Conservation (phyloP, 2,113 vertebrate genomes). For the Pteruthius melanotis region DNA sequence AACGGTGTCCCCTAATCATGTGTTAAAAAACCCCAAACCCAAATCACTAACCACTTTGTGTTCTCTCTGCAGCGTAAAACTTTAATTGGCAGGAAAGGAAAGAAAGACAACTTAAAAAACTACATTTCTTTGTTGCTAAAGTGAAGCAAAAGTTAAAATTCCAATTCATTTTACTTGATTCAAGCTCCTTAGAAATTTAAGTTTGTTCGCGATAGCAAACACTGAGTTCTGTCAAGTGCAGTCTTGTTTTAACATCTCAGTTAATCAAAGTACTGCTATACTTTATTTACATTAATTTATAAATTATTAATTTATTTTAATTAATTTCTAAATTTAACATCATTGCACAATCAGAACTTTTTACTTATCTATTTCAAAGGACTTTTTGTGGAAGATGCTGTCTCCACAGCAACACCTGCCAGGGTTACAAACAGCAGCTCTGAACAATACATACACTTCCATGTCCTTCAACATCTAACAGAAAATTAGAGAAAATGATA, state of each 20-base stretch:
- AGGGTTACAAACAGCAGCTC: not conserved
- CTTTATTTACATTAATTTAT: not conserved
- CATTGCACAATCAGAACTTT: not conserved
- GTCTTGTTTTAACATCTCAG: not conserved
- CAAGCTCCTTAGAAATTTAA: not conserved
- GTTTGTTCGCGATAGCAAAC: not conserved
- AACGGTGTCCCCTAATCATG: not conserved
- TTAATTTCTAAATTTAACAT: not conserved
- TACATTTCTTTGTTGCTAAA: not conserved
- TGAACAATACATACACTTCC: not conserved
- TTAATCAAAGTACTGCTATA: conserved; percentile 8
- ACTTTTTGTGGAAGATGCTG: not conserved
- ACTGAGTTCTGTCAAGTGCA: not conserved
- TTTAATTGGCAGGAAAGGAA: not conserved
- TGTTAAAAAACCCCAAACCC: not conserved
- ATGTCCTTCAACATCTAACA: not conserved
- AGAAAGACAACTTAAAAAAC: not conserved
- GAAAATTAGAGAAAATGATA: not conserved
- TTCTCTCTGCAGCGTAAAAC: not conserved
- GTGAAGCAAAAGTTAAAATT: not conserved
- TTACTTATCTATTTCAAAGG: not conserved
- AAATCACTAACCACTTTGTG: not conserved
- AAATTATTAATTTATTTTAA: not conserved
- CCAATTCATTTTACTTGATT: not conserved
- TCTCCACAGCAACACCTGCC: conserved; percentile 8